Percentiles rank a stretch among this genome's conserved stretches.
These are phyloP conservation scores for Petrocephalus microphthalmus DNA, from an alignment of 2,113 vertebrate genomes.

Conservation along the genomic window DNA sequence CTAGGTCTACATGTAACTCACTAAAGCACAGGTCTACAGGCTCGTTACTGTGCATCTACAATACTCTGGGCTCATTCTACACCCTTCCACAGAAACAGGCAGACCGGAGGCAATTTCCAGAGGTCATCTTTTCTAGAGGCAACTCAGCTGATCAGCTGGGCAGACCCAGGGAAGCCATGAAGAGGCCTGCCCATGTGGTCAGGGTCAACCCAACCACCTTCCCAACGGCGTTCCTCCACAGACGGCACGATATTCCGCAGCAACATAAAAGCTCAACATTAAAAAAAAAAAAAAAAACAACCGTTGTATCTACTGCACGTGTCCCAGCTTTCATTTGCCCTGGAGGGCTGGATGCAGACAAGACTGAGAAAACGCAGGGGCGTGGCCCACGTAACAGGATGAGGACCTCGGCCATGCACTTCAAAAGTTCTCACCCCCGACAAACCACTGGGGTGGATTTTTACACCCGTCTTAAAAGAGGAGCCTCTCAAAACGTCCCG, in stretches of 20 bases:
- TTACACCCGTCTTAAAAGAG: not conserved
- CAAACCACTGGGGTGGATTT: constrained; percentile 1
- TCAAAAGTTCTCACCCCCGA: not conserved
- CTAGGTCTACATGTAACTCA: not conserved
- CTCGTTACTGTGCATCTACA: not conserved
- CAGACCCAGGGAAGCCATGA: not conserved
- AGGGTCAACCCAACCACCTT: not conserved
- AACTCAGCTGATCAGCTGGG: not conserved
- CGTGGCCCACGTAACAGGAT: not conserved
- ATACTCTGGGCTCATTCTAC: not conserved
- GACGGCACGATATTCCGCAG: not conserved
- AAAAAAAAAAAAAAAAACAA: not conserved
- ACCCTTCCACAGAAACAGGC: not conserved
- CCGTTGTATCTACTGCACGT: not conserved
- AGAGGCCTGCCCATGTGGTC: not conserved
- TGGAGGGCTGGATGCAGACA: too few species aligned
- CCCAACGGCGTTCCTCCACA: not conserved
- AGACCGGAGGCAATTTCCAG: not conserved
- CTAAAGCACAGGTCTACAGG: not conserved
- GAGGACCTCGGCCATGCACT: not conserved
- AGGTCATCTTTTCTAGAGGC: not conserved
- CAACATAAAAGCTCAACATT: not conserved
- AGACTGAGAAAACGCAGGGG: not conserved
- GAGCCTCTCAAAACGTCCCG: not conserved
- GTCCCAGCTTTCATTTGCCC: not conserved